phyloP scores from a whole-genome alignment of 2,113 vertebrate species.

The Scopus umbretta region DNA sequence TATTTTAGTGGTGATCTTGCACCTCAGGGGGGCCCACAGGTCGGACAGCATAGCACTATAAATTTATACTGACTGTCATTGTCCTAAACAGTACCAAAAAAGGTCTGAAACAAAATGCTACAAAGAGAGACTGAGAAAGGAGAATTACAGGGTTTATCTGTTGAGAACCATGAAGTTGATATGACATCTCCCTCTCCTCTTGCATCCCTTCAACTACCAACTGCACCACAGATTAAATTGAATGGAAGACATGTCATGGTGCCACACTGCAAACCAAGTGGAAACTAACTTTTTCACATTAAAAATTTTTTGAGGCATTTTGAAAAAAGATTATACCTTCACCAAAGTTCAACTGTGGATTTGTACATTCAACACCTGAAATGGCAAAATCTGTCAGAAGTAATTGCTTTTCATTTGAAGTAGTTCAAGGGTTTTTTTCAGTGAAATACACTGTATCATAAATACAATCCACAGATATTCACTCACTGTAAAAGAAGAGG shows the following conservation, averaged over 20 bases:
- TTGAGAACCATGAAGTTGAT: neutral
- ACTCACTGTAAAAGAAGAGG: constrained; percentile 82
- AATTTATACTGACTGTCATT: neutral
- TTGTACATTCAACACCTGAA: constrained; percentile 23
- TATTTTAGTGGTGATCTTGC: neutral
- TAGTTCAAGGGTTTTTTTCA: constrained; percentile 24
- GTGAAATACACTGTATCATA: neutral
- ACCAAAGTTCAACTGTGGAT: constrained; percentile 7
- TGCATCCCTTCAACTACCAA: neutral
- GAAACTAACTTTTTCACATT: constrained; percentile 4
- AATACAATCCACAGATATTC: constrained; percentile 25
- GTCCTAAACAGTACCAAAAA: neutral
- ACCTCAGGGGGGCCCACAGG: neutral
- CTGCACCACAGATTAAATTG: neutral
- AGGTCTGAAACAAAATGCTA: neutral
- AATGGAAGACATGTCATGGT: neutral
- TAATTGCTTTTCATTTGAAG: neutral
- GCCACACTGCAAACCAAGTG: neutral
- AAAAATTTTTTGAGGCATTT: neutral
- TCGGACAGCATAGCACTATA: neutral
- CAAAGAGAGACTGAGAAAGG: neutral
- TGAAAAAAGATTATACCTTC: neutral
- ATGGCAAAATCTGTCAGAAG: constrained; percentile 43
- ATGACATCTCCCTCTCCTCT: neutral
- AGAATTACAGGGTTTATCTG: neutral